Evolutionary conservation across 2,113 vertebrate species (phyloP), one percentile per base, ranked within the genome.

Genomic region (Felis chaus): DNA sequence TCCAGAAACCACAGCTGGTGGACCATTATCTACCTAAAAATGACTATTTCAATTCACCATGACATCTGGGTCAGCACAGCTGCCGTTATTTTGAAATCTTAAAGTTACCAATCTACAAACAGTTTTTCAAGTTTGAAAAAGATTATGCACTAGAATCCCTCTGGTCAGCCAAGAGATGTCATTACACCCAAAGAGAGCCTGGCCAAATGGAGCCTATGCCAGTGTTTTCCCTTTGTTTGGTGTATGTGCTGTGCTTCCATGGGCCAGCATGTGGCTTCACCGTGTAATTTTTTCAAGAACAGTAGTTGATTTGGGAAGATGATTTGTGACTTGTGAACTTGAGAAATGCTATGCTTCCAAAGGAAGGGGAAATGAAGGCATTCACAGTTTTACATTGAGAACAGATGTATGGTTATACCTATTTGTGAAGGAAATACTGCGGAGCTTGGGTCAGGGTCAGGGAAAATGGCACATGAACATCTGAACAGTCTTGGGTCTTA

Each of bases 171-270:
- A 83, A 78, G 39, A 4, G 3, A 48, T 4, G n/a, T 11, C 55
- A 48, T 31, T 5, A 36, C 1, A 29, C 25, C 23, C 48, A 25
- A 12, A 21, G 13, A 41, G 11, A 33, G 36, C 16, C 33, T 3
- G 6, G 53, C n/a, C 14, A 7, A 15, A 39, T 0, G 1, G 55
- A 55, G 33, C 1, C 4, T 10, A 10, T 29, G 6, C 12, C 50
- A 55, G 66, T 0, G 0, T 12, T 14, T 45, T n/a, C 12, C 25
- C 16, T 23, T 4, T 53, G 39, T 33, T n/a, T 7, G 1, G 4
- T 4, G 41, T 36, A 39, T 45, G n/a, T 21, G 25, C 4, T 61
- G 18, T 21, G 50, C 19, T 83, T 83, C 25, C 1, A 3, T 2
- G 31, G 16, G 48, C 57, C 48, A 69, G 55, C 0, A 36, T 0